These are phyloP conservation scores for Pilophorus perplexus DNA, from an alignment of 2,888 invertebrate genomes.

Conservation along the genomic window DNA sequence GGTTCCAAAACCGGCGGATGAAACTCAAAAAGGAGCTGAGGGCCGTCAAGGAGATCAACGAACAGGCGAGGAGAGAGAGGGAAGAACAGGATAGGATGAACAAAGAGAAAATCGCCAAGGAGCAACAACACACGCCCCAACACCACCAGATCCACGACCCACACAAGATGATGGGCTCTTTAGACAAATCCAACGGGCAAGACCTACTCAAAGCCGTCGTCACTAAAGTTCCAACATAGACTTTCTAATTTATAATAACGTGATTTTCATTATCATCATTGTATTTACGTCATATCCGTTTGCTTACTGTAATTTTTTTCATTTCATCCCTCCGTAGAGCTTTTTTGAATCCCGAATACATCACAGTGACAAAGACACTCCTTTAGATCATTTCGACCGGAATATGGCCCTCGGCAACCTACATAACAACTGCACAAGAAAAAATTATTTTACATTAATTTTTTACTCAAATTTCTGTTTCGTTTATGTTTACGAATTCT, in stretches of 20 bases:
- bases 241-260: conserved; percentile 11
- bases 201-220: conserved; percentile 71
- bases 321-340: too few species aligned
- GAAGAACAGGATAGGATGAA: conserved; percentile 90
- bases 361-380: too few species aligned
- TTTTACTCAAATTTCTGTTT: too few species aligned
- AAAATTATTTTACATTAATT: too few species aligned
- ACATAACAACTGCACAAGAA: too few species aligned
- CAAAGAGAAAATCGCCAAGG: conserved; percentile 64
- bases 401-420: too few species aligned
- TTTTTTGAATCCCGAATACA: too few species aligned
- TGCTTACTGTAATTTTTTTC: too few species aligned
- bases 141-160: conserved; percentile 49
- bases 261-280: too few species aligned
- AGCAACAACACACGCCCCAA: conserved; percentile 46
- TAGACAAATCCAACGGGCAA: conserved; percentile 65
- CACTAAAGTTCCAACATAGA: conserved; percentile 49
- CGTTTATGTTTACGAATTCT: too few species aligned
- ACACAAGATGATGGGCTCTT: conserved; percentile 52
- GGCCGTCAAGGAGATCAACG: conserved; percentile 83
- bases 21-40: conserved; percentile 51
- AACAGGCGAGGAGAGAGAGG: conserved; percentile 84
- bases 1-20: conserved; percentile 77
- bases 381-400: too few species aligned
- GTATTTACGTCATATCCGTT: conserved; percentile 20